Percentiles rank a stretch among this genome's conserved stretches.
These are phyloP conservation scores for Pyrocoelia pectoralis DNA, from an alignment of 2,888 invertebrate species.

Conservation along the genomic window DNA sequence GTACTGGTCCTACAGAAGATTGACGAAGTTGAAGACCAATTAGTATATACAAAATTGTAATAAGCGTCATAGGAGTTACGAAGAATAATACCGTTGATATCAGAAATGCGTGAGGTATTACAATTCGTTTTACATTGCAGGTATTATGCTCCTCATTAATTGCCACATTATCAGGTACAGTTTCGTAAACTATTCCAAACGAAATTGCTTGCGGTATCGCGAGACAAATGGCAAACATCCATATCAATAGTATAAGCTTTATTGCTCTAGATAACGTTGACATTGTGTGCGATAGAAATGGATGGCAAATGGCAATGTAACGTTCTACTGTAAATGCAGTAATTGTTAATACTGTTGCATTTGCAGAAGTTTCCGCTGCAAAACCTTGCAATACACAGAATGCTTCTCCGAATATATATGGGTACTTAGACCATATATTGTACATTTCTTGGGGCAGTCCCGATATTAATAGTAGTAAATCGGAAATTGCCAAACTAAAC, in stretches of 20 bases:
- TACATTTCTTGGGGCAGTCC: slow-evolving; percentile 85
- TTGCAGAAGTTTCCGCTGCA: slow-evolving; percentile 84
- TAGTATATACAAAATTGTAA: slow-evolving; percentile 64
- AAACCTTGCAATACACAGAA: slow-evolving; percentile 74
- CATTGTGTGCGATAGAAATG: slow-evolving; percentile 83
- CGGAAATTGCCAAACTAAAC: slow-evolving; percentile 82
- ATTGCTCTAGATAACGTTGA: slow-evolving; percentile 84
- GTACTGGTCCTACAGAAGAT: slow-evolving; percentile 51
- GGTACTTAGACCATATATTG: slow-evolving; percentile 75
- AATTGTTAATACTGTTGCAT: slow-evolving; percentile 86
- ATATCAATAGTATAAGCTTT: slow-evolving; percentile 75
- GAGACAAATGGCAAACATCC: slow-evolving; percentile 77
- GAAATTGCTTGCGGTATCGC: slow-evolving; percentile 83
- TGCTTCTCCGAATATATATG: slow-evolving; percentile 78
- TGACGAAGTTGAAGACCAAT: slow-evolving; percentile 60
- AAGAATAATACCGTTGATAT: slow-evolving; percentile 67
- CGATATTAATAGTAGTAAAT: slow-evolving; percentile 74
- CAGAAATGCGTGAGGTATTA: slow-evolving; percentile 61
- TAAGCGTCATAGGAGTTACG: slow-evolving; percentile 67
- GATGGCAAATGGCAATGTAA: slow-evolving; percentile 87
- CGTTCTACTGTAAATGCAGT: slow-evolving; percentile 90
- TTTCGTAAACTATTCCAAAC: slow-evolving; percentile 71
- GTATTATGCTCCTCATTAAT: slow-evolving; percentile 51
- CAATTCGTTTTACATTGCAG: slow-evolving; percentile 54
- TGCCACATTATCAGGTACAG: slow-evolving; percentile 45